A percentile compares a stretch with the other conserved stretches of the same genome.
phyloP scores from a whole-genome alignment of 2,888 invertebrate species.

The Formica aserva region DNA sequence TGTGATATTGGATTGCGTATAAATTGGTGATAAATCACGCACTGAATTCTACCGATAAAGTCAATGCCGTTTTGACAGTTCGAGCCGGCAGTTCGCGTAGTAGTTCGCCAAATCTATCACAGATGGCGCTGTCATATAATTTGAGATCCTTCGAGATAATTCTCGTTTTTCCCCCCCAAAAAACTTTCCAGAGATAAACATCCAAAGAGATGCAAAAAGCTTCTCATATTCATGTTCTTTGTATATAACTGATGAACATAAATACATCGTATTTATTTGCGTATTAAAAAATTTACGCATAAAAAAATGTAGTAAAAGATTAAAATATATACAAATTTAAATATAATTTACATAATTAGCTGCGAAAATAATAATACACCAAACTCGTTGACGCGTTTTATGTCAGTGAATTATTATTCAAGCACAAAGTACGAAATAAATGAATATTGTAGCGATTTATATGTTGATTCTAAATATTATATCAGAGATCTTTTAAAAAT shows the following conservation, averaged over 20 bases:
- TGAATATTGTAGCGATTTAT: not conserved
- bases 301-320: not conserved
- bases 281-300: not conserved
- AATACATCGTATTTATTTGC: not conserved
- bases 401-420: not conserved
- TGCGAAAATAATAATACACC: not conserved
- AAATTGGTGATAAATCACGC: not conserved
- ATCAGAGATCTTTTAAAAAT: not conserved
- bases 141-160: not conserved
- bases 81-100: no score
- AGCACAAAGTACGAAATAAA: not conserved
- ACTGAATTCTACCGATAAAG: not conserved
- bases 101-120: not conserved
- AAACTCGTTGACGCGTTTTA: not conserved
- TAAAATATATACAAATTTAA: not conserved
- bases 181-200: not conserved
- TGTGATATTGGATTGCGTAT: not conserved
- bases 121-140: not conserved
- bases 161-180: no score
- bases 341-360: not conserved
- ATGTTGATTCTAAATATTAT: not conserved
- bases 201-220: not conserved
- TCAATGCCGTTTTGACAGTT: not conserved
- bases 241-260: no score
- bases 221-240: not conserved